phyloP scores from a whole-genome alignment of 2,797 vertebrate species.

The Lithobates pipiens region DNA sequence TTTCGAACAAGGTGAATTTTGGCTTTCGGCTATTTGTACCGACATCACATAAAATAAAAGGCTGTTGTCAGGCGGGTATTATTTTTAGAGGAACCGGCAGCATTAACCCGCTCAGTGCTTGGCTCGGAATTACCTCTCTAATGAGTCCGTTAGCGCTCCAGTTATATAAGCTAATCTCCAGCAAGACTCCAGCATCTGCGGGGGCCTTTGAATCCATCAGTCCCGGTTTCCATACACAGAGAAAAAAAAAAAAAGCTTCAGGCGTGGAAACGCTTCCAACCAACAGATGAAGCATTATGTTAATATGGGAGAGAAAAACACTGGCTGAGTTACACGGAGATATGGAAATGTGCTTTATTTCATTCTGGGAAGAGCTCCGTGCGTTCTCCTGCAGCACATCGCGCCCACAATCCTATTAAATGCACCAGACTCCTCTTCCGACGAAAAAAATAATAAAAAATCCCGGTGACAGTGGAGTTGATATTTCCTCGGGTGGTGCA shows the following conservation, averaged over 20 bases:
- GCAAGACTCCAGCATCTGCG: constrained; percentile 9
- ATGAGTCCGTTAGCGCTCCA: constrained; percentile 19
- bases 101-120: not conserved
- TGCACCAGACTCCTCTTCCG: not conserved
- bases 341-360: constrained; percentile 31
- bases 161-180: constrained; percentile 21
- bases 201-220: constrained; percentile 26
- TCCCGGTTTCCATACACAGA: constrained; percentile 12
- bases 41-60: not conserved
- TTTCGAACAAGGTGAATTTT: no score
- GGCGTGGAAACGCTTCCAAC: constrained; percentile 40
- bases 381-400: not conserved
- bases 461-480: not conserved
- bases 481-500: not conserved
- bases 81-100: not conserved
- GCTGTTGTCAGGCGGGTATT: not conserved
- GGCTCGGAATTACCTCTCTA: not conserved
- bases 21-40: not conserved
- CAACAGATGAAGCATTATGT: constrained; percentile 45
- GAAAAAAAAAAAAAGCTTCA: not conserved
- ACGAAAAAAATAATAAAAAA: not conserved
- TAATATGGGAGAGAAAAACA: constrained; percentile 25
- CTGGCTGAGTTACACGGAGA: constrained; percentile 11
- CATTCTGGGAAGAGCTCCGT: not conserved
- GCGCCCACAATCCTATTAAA: not conserved